Evolutionary conservation across 2,888 invertebrate genomes (phyloP).

Genomic region (Eristalis pertinax): DNA sequence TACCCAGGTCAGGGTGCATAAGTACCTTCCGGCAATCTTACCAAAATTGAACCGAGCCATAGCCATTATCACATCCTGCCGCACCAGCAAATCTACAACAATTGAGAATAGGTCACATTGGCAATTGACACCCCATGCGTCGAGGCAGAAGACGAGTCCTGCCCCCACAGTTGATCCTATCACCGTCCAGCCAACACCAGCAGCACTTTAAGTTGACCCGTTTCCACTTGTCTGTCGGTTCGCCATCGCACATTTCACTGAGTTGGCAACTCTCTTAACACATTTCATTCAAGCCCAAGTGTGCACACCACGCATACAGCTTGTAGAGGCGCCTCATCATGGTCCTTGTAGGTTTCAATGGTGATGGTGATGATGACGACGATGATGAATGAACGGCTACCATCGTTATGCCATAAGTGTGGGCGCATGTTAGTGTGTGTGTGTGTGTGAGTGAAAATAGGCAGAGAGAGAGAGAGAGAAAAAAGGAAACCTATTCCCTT

Average conservation of each 20-base stretch:
- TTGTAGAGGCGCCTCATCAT: slow-evolving; percentile 12
- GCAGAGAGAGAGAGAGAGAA: background rate
- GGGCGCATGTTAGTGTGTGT: background rate
- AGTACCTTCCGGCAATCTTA: no score
- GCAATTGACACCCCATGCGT: background rate
- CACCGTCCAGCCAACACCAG: background rate
- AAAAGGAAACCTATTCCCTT: slow-evolving; percentile 1
- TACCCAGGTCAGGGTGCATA: no score
- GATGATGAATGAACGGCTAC: slow-evolving; percentile 50
- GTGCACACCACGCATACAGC: slow-evolving; percentile 37
- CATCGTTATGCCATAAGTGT: slow-evolving; percentile 7
- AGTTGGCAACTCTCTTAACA: slow-evolving; percentile 59
- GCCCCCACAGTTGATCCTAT: background rate
- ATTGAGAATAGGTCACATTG: background rate
- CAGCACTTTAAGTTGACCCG: slow-evolving; percentile 24
- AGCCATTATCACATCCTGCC: background rate
- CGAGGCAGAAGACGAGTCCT: background rate
- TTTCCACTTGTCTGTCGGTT: slow-evolving; percentile 9
- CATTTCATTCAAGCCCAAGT: slow-evolving; percentile 38
- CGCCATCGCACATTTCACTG: slow-evolving; percentile 18
- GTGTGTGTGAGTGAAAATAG: no score
- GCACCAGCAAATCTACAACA: background rate
- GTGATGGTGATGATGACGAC: slow-evolving; percentile 34
- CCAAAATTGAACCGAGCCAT: no score
- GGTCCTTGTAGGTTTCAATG: slow-evolving; percentile 15